Percentiles rank a stretch among this genome's conserved stretches.
Evolutionary conservation across 2,888 invertebrate genomes (phyloP).

Genomic region (Microplitis deprimator): DNA sequence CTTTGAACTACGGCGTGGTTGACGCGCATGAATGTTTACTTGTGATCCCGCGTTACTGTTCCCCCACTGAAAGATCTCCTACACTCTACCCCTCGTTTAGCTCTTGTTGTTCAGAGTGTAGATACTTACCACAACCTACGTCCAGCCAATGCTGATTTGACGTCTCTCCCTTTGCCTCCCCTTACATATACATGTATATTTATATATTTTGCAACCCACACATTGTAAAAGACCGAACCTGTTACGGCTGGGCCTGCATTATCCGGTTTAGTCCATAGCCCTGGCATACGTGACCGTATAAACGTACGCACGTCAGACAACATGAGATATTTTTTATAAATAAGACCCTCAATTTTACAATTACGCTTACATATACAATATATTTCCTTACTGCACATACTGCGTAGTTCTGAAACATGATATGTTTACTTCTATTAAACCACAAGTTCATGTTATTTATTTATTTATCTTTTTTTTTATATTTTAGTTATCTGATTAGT

Average conservation of each 20-base stretch:
- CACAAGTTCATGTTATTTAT: neutral
- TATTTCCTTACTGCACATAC: neutral
- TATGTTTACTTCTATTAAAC: neutral
- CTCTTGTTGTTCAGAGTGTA: neutral
- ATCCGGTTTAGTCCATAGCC: neutral
- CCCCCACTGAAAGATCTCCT: slow-evolving; percentile 15
- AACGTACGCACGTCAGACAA: slow-evolving; percentile 4
- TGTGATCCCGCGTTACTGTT: slow-evolving; percentile 38
- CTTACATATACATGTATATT: neutral
- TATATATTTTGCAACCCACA: neutral
- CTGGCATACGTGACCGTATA: slow-evolving; percentile 25
- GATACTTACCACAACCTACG: neutral
- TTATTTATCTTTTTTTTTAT: neutral
- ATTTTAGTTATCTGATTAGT: neutral
- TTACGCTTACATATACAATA: neutral
- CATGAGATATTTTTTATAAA: neutral
- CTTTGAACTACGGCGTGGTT: slow-evolving; percentile 58
- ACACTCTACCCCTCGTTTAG: neutral
- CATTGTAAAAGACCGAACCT: slow-evolving; percentile 3
- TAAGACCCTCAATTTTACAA: neutral
- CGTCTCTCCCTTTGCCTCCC: neutral
- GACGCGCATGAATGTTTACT: slow-evolving; percentile 61
- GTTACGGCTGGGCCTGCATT: neutral
- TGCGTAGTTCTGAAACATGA: neutral
- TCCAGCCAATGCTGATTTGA: neutral